Percentiles rank a stretch among this genome's conserved stretches.
phyloP scores from a whole-genome alignment of 53 echinoderm and acorn worm genomes.

The Temnopleurus reevesii region DNA sequence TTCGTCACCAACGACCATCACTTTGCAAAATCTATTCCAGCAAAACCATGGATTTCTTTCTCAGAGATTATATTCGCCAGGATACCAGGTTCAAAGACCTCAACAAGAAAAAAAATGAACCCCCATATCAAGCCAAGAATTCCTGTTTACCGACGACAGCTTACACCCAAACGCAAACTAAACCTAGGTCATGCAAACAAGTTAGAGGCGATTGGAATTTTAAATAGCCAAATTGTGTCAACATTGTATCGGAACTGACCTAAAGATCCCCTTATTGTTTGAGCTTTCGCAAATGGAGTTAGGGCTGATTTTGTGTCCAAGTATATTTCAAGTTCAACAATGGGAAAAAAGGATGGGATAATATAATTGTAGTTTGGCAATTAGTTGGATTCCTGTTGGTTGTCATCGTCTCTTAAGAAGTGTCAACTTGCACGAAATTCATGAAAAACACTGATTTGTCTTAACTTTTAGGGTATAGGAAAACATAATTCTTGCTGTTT shows the following conservation, averaged over 20 bases:
- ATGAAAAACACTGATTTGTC: no score
- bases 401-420: no score
- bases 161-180: neutral
- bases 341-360: neutral
- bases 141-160: slow-evolving; percentile 2
- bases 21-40: no score
- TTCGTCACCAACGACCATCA: no score
- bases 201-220: slow-evolving; percentile 14
- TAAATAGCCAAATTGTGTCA: slow-evolving; percentile 29
- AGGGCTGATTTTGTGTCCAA: neutral
- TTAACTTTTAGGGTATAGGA: no score
- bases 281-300: neutral
- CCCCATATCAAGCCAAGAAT: neutral
- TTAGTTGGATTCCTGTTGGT: no score
- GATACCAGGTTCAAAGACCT: slow-evolving; percentile 23
- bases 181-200: slow-evolving; percentile 32
- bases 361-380: no score
- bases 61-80: neutral
- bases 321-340: neutral
- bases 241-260: slow-evolving; percentile 31
- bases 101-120: neutral
- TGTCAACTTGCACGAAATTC: no score
- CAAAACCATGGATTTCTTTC: no score
- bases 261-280: neutral
- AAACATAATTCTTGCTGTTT: no score